Conservation (phyloP, 2,113 vertebrate species). For the Mesitornis unicolor region DNA sequence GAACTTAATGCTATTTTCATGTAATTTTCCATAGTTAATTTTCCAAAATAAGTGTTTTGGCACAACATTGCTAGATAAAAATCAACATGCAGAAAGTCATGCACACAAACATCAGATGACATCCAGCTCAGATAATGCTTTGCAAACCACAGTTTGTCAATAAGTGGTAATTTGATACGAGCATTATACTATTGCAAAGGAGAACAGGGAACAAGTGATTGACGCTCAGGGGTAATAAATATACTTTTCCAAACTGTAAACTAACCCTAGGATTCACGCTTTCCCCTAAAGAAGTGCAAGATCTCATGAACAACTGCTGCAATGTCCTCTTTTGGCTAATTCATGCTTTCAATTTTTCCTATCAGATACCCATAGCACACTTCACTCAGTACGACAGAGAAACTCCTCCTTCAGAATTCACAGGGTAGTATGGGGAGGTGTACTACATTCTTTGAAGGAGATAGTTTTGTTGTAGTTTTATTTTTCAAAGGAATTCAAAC, state of each 20-base stretch:
- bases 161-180: not conserved
- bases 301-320: not conserved
- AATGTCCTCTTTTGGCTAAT: not conserved
- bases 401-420: not conserved
- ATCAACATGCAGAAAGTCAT: not conserved
- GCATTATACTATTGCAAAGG: not conserved
- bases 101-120: not conserved
- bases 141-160: not conserved
- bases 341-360: not conserved
- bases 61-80: not conserved
- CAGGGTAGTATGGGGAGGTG: not conserved
- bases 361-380: not conserved
- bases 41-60: not conserved
- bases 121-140: not conserved
- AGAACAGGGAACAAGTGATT: not conserved
- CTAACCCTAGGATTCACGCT: rapidly evolving
- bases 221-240: rapidly evolving
- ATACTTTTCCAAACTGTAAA: not conserved
- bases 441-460: not conserved
- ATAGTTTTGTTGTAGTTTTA: not conserved
- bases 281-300: not conserved
- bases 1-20: not conserved
- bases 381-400: not conserved
- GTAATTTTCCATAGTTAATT: not conserved
- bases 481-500: not conserved